A percentile compares a stretch with the other conserved stretches of the same genome.
Conservation (phyloP, 2,888 invertebrate genomes). For the Lepas anatifera region DNA sequence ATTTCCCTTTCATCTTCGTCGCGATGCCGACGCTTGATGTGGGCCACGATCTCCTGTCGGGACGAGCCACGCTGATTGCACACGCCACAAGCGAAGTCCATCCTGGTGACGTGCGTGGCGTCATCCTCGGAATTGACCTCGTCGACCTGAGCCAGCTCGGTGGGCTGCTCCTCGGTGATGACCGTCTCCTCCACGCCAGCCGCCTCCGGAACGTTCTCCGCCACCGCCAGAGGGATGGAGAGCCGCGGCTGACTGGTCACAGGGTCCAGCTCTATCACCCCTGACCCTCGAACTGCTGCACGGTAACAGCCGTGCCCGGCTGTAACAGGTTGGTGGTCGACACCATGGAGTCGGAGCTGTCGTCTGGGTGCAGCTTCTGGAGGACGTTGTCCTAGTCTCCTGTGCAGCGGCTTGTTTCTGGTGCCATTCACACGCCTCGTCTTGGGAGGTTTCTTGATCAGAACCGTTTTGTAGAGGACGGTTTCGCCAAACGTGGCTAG, state of each 20-base stretch:
- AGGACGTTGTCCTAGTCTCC: too few relatives aligned
- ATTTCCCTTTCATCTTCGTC: neutral
- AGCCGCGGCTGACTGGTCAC: neutral
- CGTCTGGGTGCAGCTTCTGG: too few relatives aligned
- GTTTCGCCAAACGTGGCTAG: neutral
- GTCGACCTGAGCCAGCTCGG: too few relatives aligned
- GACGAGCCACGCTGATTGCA: neutral
- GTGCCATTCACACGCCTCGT: neutral
- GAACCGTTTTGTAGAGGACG: neutral
- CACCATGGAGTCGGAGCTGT: neutral
- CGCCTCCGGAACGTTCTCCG: neutral
- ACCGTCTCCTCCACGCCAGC: neutral
- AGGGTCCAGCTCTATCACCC: neutral
- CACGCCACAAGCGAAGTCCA: conserved; percentile 4
- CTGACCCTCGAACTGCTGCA: neutral
- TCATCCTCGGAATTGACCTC: neutral
- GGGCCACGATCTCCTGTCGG: neutral
- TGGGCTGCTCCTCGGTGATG: neutral
- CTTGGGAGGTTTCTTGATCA: neutral
- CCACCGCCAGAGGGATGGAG: neutral
- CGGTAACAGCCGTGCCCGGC: neutral
- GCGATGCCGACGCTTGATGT: neutral
- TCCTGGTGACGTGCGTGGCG: neutral
- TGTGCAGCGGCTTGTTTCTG: too few relatives aligned
- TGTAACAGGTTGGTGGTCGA: neutral